These are phyloP conservation scores for Coryphaenoides rupestris DNA, from an alignment of 2,113 vertebrate species.

Conservation along the genomic window DNA sequence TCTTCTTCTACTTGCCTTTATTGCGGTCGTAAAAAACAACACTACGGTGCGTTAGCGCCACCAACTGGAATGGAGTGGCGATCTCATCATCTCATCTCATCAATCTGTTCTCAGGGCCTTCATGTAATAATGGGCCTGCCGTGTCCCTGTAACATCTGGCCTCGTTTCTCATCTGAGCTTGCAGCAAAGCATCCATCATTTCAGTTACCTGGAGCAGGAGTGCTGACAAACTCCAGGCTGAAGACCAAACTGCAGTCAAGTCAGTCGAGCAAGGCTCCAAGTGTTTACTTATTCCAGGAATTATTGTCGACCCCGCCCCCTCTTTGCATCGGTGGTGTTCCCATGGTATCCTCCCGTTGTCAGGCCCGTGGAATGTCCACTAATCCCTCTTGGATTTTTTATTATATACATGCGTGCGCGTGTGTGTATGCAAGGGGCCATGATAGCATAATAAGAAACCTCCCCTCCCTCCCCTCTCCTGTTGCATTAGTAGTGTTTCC, in stretches of 20 bases:
- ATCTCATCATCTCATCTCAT: constrained; percentile 48
- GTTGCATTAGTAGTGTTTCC: too few species aligned
- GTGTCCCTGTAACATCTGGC: constrained; percentile 17
- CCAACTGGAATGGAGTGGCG: too few species aligned
- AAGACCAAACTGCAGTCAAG: constrained; percentile 36
- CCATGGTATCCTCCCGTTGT: constrained; percentile 36
- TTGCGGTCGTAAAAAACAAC: too few species aligned
- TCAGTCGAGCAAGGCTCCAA: constrained; percentile 16
- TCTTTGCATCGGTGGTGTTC: constrained; percentile 33
- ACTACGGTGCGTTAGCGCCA: too few species aligned
- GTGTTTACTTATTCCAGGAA: constrained; percentile 58
- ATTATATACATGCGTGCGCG: constrained; percentile 5
- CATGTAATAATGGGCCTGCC: constrained; percentile 39
- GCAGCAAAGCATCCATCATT: constrained; percentile 35
- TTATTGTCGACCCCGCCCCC: constrained; percentile 47
- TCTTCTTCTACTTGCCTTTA: too few species aligned
- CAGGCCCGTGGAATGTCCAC: constrained; percentile 35
- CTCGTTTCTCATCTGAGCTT: constrained; percentile 28
- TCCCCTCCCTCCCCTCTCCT: too few species aligned
- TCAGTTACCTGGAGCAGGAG: constrained; percentile 41
- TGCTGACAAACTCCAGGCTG: constrained; percentile 25
- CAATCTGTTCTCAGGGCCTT: constrained; percentile 38
- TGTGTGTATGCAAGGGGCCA: constrained; percentile 32
- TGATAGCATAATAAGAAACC: constrained; percentile 28
- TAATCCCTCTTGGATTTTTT: constrained; percentile 33